Evolutionary conservation across 1,140 invertebrate species (phyloP).

Genomic region (Drosophila athabasca): DNA sequence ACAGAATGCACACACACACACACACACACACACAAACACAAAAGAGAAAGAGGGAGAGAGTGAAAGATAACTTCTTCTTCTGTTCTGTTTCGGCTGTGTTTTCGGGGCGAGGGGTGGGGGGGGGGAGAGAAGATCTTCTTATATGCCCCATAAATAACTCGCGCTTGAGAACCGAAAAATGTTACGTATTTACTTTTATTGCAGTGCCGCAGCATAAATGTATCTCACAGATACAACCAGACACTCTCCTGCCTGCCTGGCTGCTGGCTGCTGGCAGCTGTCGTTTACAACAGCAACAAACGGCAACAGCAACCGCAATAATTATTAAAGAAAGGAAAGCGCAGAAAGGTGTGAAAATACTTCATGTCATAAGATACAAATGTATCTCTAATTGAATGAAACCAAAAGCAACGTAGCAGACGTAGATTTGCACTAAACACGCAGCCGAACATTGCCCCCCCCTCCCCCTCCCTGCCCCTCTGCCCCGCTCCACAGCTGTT

Average conservation of each 20-base stretch:
- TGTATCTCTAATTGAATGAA: slow-evolving; percentile 80
- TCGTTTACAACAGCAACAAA: slow-evolving; percentile 27
- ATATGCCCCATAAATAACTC: slow-evolving; percentile 67
- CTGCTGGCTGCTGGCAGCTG: slow-evolving; percentile 9
- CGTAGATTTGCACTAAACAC: slow-evolving; percentile 70
- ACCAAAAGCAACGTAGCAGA: slow-evolving; percentile 43
- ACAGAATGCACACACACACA: slow-evolving; percentile 52
- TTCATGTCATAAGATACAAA: slow-evolving; percentile 78
- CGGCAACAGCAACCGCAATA: slow-evolving; percentile 21
- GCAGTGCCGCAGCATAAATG: slow-evolving; percentile 62
- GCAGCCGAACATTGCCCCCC: slow-evolving; percentile 35
- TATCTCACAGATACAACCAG: slow-evolving; percentile 57
- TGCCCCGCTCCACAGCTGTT: slow-evolving; percentile 4
- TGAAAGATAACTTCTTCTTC: slow-evolving; percentile 33
- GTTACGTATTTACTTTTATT: slow-evolving; percentile 78
- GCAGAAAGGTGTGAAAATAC: slow-evolving; percentile 79
- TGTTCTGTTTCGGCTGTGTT: slow-evolving; percentile 12
- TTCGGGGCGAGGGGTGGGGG: too few species aligned
- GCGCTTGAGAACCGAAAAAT: slow-evolving; percentile 53
- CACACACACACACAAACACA: too few species aligned
- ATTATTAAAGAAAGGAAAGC: slow-evolving; percentile 61
- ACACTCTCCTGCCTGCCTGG: too few species aligned
- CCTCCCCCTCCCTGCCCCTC: neutral
- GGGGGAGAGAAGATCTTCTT: neutral
- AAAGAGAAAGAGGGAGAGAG: too few species aligned